Evolutionary conservation across 1,140 invertebrate species (phyloP), one percentile per base, ranked within the genome.

Genomic region (Caenorhabditis latens): DNA sequence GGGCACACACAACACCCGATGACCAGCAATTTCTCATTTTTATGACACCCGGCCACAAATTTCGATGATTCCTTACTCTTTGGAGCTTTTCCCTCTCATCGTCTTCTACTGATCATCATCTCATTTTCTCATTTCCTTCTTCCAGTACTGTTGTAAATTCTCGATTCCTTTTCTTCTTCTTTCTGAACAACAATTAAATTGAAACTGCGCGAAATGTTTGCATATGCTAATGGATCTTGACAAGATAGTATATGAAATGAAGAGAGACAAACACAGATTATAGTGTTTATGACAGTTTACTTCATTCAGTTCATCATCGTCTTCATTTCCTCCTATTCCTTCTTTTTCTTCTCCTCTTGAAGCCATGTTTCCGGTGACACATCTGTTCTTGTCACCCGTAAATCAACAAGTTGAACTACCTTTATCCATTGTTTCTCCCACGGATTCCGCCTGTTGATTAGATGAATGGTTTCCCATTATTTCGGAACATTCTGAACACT

Each of bases 11-110:
- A 19, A 43, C 43, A 19, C 24, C 13, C 46, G 71, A 79, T 79
- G 71, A 79, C 71, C 71, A 79, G 71, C 71, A 79, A 79, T 79
- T 79, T 79, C 71, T 79, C 71, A 79, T 79, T 79, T 79, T 79
- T 79, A 79, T 79, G 71, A 79, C 71, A 79, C 71, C 40, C 71
- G 71, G 71, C 43, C 71, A 79, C 71, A 79, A 79, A 79, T 79
- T 79, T 79, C 71, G 46, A 79, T 79, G 71, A 79, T 79, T 79
- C 71, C 24, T 79, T 50, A 32, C 21, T 63, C 21, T 63, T 63
- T 63, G 21, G 61, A 63, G 61, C 61, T 21, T n/a, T n/a, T 58
- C n/a, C 57, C n/a, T 21, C 57, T 58, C 16, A 58, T 58, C 57
- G n/a, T 58, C 19, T 40, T 65, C 32, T 32, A 32, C 61, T 65